A percentile compares a stretch with the other conserved stretches of the same genome.
Evolutionary conservation across 2,888 invertebrate species (phyloP).

Genomic region (Cataglyphis albicans): DNA sequence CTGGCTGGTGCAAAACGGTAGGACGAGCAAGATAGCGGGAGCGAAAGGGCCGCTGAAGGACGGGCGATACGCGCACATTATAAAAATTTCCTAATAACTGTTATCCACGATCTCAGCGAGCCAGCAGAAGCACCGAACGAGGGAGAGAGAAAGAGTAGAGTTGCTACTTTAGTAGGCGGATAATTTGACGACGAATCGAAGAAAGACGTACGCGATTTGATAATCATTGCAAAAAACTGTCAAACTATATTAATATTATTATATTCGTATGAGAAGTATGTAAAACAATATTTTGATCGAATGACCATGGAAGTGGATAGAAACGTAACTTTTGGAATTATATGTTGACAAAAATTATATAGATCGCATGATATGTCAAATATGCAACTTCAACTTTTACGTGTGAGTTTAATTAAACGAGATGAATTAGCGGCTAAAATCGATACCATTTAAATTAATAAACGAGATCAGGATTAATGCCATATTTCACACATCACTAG

Average conservation of each 20-base stretch:
- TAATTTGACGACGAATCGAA: constrained; percentile 71
- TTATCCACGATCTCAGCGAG: constrained; percentile 84
- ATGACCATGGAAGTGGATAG: neutral
- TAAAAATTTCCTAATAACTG: constrained; percentile 86
- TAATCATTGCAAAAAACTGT: constrained; percentile 53
- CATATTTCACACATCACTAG: constrained; percentile 70
- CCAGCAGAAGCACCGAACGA: constrained; percentile 68
- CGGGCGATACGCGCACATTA: constrained; percentile 81
- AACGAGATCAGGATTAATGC: constrained; percentile 70
- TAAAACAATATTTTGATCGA: constrained; percentile 4
- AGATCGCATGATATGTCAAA: constrained; percentile 35
- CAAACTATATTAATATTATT: neutral
- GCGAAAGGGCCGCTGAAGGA: constrained; percentile 56
- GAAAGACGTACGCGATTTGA: constrained; percentile 62
- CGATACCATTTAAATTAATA: constrained; percentile 72
- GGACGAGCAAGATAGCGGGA: constrained; percentile 47
- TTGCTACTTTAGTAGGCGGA: constrained; percentile 77
- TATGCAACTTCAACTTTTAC: constrained; percentile 21
- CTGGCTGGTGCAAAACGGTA: constrained; percentile 74
- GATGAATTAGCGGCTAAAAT: constrained; percentile 72
- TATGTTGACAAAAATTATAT: neutral
- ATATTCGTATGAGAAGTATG: neutral
- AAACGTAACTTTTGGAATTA: neutral
- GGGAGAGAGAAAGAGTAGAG: constrained; percentile 57
- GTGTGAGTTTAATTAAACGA: constrained; percentile 66